Conservation (phyloP, 1,140 invertebrate species). For the Pogonognathellus flavescens region DNA sequence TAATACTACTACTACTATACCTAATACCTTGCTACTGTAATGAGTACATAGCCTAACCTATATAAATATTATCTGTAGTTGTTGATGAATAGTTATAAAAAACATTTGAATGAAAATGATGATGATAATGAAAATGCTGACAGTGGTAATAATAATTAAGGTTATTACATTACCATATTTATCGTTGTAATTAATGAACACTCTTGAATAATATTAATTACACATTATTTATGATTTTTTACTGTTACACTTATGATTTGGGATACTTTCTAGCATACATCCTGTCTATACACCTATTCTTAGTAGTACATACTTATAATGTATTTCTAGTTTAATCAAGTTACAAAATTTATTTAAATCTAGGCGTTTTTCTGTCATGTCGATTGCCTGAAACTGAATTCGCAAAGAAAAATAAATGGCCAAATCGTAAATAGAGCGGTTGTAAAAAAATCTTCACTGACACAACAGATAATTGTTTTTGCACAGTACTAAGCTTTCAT, state of each 20-base stretch:
- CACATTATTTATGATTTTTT: slow-evolving; percentile 51
- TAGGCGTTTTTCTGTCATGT: slow-evolving; percentile 42
- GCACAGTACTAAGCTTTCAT: too few species aligned
- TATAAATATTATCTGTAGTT: neutral
- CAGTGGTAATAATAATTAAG: slow-evolving; percentile 44
- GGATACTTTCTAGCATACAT: slow-evolving; percentile 45
- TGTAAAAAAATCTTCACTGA: slow-evolving; percentile 6
- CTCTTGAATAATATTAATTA: slow-evolving; percentile 48
- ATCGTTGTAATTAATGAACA: slow-evolving; percentile 43
- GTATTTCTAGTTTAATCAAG: slow-evolving; percentile 36
- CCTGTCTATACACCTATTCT: neutral
- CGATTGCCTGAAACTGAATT: slow-evolving; percentile 5
- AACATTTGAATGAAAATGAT: slow-evolving; percentile 37
- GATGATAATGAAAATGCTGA: slow-evolving; percentile 14
- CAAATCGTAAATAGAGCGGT: slow-evolving; percentile 28
- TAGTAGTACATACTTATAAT: neutral
- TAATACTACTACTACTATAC: slow-evolving; percentile 11
- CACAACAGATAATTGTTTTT: neutral
- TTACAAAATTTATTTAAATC: neutral
- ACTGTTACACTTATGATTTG: slow-evolving; percentile 50
- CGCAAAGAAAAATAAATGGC: slow-evolving; percentile 39
- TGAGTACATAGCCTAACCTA: neutral
- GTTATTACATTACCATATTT: slow-evolving; percentile 49
- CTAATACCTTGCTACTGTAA: neutral
- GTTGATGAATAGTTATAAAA: slow-evolving; percentile 23